Evolutionary conservation across 2,113 vertebrate species (phyloP), one percentile per base, ranked within the genome.

Genomic region (Martes martes): DNA sequence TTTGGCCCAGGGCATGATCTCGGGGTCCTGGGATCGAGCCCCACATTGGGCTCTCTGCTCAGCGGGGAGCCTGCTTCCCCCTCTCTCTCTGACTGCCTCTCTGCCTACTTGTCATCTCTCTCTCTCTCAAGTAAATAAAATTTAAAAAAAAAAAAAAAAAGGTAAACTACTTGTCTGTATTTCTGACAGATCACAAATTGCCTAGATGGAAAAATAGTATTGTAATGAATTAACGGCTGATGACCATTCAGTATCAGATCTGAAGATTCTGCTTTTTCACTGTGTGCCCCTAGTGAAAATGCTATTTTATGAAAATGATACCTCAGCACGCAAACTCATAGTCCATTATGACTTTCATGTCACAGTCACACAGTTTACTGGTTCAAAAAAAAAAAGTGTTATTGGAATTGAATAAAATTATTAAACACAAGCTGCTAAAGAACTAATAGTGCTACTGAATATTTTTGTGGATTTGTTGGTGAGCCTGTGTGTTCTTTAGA

Each of bases 361-460:
- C 97, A 95, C 97, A 96, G 98, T 97, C 97, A 97, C 95, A 97
- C 52, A 96, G 98, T 98, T 98, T 97, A 97, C 97, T 98, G 95
- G 92, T 98, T 98, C 94, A 50, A 84, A 94, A 73, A 79, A 39
- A 97, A 92, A 97, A 96, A 97, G 88, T 95, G 91, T 97, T 98
- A 98, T 97, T 98, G 97, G 97, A 98, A 98, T 97, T 81, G 97
- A 98, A 98, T 98, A 98, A 98, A 98, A 98, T 98, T 97, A 97
- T 97, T 95, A 98, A 98, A 93, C 92, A 98, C 95, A 98, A 98
- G 96, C 96, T 98, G 97, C 92, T 94, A 98, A 79, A 96, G 94
- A 98, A 98, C 96, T 97, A 98, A 96, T 89, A 96, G 95, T 88
- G 82, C 82, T 16, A 94, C 36, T 93, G 96, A 95, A 93, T 96